Base-by-base conservation (phyloP, 2,888 invertebrate species). In the Tipula unca region DNA sequence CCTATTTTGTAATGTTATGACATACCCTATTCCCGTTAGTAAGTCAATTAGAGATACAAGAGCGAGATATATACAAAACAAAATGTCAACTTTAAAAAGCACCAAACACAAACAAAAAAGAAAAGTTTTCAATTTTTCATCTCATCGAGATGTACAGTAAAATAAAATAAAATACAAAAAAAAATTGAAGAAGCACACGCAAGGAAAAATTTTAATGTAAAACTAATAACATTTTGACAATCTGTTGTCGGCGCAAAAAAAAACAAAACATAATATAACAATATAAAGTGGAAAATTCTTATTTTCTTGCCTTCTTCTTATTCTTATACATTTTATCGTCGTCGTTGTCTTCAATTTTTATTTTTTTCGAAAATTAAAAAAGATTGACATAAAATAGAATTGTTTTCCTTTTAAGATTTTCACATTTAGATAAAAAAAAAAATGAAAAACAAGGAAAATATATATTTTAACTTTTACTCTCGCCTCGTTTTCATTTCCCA, bases 141-240 rank as follows among this genome's bases (percentile, higher is more conserved):
- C 69, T 69, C 69, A 69, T 69, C 69, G 69, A 69, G 25, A 69
- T 25, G 69, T 69, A 25, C 25, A 69, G 35, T 10, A 39, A 39
- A 39, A 39, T 10, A 13, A 39, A n/a, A n/a, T n/a, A n/a, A n/a
- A n/a, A n/a, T n/a, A n/a, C n/a, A n/a, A n/a, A n/a, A n/a, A n/a
- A n/a, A n/a, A n/a, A n/a, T n/a, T 10, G 39, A 13, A 39, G 48
- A 54, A 54, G n/a, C 25, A 69, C 69, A 69, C 69, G 25, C 25
- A 69, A 25, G 69, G 13, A 69, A 69, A 69, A 69, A 10, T 25
- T 25, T 83, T 83, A 83, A 83, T 83, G 83, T 83, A 83, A 83
- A 83, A 83, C 83, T 83, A 83, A 83, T 83, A 83, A 83, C 83
- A 35, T 35, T 83, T 83, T 35, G 83, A 83, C 83, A 83, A 83